Conservation (phyloP, 2,113 vertebrate genomes). For the Mus musculus region GRCm39 chr7:112346501-112347000, state of each 20-base stretch:
- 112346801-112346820: neutral
- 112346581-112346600: neutral
- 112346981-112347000: too few relatives aligned
- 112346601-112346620: neutral
- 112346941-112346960: too few relatives aligned
- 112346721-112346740: neutral
- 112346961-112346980: too few relatives aligned
- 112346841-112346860: neutral
- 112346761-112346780: neutral
- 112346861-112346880: neutral
- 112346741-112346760: too few relatives aligned
- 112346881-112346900: too few relatives aligned
- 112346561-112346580: neutral
- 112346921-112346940: too few relatives aligned
- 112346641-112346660: neutral
- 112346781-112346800: neutral
- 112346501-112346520: neutral
- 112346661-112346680: constrained; percentile 8
- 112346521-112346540: neutral
- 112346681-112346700: neutral
- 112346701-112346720: neutral
- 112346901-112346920: too few relatives aligned
- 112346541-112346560: neutral
- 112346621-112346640: neutral
- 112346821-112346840: neutral